phyloP scores from a whole-genome alignment of 2,888 invertebrate species.

The Eristalis pertinax region DNA sequence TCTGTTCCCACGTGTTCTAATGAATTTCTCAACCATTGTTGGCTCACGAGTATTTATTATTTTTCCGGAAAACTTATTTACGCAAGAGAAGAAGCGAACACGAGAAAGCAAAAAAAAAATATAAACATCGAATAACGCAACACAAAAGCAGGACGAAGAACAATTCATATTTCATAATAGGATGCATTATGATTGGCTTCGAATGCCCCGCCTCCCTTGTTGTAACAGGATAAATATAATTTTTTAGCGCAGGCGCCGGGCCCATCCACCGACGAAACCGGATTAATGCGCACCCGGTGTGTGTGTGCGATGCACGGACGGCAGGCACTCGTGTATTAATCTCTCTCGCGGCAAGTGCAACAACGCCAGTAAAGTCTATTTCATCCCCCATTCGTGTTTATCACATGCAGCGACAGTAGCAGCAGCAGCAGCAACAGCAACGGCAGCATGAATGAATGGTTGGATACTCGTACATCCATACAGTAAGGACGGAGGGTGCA shows the following conservation, averaged over 20 bases:
- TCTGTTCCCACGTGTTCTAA: conserved; percentile 72
- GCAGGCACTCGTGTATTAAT: conserved; percentile 47
- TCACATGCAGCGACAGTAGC: conserved; percentile 50
- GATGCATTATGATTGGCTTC: conserved; percentile 75
- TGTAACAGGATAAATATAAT: conserved; percentile 81
- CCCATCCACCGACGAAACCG: conserved; percentile 27
- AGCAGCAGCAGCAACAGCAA: conserved; percentile 24
- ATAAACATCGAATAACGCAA: conserved; percentile 63
- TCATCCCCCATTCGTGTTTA: conserved; percentile 62
- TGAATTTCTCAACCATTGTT: conserved; percentile 72
- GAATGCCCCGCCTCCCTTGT: conserved; percentile 74
- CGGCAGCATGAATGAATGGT: conserved; percentile 31
- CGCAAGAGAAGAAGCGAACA: conserved; percentile 52
- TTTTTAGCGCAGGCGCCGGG: conserved; percentile 80
- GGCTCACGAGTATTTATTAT: conserved; percentile 57
- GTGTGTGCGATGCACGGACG: conserved; percentile 41
- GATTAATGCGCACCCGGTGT: conserved; percentile 50
- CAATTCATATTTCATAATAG: conserved; percentile 68
- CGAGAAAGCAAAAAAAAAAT: conserved; percentile 66
- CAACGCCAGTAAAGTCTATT: conserved; percentile 36
- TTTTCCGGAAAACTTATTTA: conserved; percentile 66
- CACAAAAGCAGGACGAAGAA: conserved; percentile 68
- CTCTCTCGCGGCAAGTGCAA: conserved; percentile 57
- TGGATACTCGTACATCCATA: conserved; percentile 8
- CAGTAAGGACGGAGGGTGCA: conserved; percentile 53